phyloP scores from a whole-genome alignment of 1,140 invertebrate genomes.

The Drosophila cardini region DNA sequence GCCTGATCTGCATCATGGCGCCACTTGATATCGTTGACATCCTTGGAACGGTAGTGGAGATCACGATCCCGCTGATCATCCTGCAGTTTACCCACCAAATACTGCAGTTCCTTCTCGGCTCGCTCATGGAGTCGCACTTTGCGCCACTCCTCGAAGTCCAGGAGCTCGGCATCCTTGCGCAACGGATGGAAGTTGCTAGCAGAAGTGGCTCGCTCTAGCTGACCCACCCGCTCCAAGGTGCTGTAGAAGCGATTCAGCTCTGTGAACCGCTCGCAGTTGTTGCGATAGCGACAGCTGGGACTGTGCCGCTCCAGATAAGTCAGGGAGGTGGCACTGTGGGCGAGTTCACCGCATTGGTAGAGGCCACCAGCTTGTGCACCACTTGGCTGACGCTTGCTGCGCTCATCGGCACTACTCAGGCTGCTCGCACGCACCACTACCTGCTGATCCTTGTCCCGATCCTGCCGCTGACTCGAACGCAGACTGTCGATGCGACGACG shows the following conservation, averaged over 20 bases:
- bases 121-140: conserved; percentile 91
- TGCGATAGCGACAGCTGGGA: conserved; percentile 86
- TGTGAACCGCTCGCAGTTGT: conserved; percentile 91
- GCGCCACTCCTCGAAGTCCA: conserved; percentile 95
- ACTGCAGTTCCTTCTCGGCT: conserved; percentile 92
- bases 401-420: conserved; percentile 86
- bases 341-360: conserved; percentile 77
- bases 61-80: conserved; percentile 92
- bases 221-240: conserved; percentile 92
- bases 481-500: conserved; percentile 87
- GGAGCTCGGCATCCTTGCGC: conserved; percentile 90
- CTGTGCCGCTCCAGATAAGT: conserved; percentile 73
- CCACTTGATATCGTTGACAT: conserved; percentile 90
- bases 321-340: conserved; percentile 79
- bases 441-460: conserved; percentile 67
- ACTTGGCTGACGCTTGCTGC: conserved; percentile 51
- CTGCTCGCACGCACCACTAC: conserved; percentile 87
- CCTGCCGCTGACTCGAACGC: conserved; percentile 52
- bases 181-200: conserved; percentile 89
- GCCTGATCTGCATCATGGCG: conserved; percentile 90
- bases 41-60: conserved; percentile 91
- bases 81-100: conserved; percentile 91
- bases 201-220: conserved; percentile 92
- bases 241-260: conserved; percentile 94
- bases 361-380: conserved; percentile 64